Percentiles rank a stretch among this genome's conserved stretches.
phyloP scores from a whole-genome alignment of 2,113 vertebrate species.

The Spea bombifrons region DNA sequence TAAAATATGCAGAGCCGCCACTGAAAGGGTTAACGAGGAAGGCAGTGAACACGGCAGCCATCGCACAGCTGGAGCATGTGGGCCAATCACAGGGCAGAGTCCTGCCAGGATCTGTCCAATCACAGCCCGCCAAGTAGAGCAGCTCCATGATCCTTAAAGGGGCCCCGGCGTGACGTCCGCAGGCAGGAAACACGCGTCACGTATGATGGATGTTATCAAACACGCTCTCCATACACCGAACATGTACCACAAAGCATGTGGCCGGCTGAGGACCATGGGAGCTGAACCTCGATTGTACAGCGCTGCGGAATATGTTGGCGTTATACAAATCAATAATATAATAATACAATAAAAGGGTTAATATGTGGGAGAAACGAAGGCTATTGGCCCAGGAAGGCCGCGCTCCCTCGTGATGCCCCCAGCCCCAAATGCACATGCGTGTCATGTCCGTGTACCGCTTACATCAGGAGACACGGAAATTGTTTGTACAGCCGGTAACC shows the following conservation, averaged over 20 bases:
- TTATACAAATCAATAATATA: background rate
- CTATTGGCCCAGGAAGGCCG: too few species aligned
- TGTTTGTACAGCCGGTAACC: constrained; percentile 1
- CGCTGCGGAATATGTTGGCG: background rate
- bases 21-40: background rate
- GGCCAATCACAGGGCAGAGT: constrained; percentile 16
- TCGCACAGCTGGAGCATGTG: constrained; percentile 8
- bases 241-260: too few species aligned
- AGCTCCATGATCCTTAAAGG: background rate
- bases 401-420: too few species aligned
- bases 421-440: too few species aligned
- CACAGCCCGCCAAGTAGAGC: constrained; percentile 17
- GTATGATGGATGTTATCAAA: background rate
- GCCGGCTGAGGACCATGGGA: too few species aligned
- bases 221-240: too few species aligned
- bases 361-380: too few species aligned
- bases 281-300: background rate
- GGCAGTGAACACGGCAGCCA: constrained; percentile 26
- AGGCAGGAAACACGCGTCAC: background rate
- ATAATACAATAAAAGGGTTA: background rate
- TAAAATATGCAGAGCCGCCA: too few species aligned
- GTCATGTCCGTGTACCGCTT: too few species aligned
- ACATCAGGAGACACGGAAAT: background rate
- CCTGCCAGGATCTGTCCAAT: constrained; percentile 10
- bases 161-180: background rate